phyloP scores from a whole-genome alignment of 2,113 vertebrate species.

The Nycticorax nycticorax region DNA sequence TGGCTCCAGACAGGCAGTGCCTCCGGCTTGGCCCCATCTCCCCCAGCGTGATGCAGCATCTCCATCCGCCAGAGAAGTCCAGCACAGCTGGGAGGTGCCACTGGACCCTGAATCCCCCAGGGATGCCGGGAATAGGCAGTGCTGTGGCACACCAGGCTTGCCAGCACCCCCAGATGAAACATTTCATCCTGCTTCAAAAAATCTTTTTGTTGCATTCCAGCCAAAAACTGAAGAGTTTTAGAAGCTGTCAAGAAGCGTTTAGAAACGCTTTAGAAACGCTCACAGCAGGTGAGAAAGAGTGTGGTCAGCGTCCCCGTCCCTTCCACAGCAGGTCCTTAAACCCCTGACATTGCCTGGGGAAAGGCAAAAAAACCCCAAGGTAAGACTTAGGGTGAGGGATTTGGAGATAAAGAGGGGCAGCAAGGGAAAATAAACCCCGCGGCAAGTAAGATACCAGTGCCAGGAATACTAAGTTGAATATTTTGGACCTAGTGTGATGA shows the following conservation, averaged over 20 bases:
- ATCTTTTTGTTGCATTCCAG: background rate
- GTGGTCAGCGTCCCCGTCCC: accelerated
- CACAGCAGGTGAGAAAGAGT: accelerated
- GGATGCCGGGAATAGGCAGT: background rate
- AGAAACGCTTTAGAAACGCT: background rate
- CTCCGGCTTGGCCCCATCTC: background rate
- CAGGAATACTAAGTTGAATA: background rate
- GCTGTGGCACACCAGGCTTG: accelerated
- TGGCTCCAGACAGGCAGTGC: background rate
- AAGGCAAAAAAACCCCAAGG: background rate
- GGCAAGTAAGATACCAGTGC: accelerated
- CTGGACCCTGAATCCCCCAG: background rate
- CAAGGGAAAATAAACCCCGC: background rate
- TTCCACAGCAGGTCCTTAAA: background rate
- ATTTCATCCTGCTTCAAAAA: background rate
- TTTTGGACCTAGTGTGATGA: background rate
- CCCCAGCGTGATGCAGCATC: background rate
- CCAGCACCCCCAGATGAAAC: background rate
- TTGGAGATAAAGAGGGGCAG: background rate
- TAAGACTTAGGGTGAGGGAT: background rate
- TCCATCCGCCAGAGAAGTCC: background rate
- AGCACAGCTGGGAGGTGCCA: background rate
- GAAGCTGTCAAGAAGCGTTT: background rate
- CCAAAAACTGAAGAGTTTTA: background rate
- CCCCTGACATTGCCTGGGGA: background rate